Evolutionary conservation across 2,113 vertebrate species (phyloP), one percentile per base, ranked within the genome.

Genomic region (Hippocampus barbouri): DNA sequence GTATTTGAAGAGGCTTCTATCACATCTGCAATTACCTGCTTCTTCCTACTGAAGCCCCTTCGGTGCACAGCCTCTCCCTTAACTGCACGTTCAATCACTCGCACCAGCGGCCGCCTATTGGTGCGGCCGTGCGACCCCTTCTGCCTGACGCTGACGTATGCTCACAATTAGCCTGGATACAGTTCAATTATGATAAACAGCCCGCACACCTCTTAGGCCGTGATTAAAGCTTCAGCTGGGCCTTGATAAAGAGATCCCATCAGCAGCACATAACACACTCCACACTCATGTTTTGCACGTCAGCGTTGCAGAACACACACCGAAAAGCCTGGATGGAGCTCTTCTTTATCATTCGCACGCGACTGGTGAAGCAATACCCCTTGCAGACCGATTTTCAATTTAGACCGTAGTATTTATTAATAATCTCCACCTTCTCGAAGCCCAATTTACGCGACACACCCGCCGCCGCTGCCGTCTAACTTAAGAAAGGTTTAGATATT

Each of bases 151-250:
- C 94, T 95, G 95, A 96, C 94, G 91, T 92, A 97, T 96, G 91
- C 92, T 92, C 76, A 91, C 94, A 93, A 96, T 97, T 96, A 97
- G 94, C 92, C 85, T 81, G 91, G 93, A 94, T 94, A 94, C 93
- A 94, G 94, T 94, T 96, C 93, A 94, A 94, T 96, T 95, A 95
- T 96, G 94, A 96, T 95, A 95, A 95, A 94, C 92, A 94, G 91
- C 91, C 88, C 86, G 92, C 88, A 85, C 93, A 89, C 93, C 95
- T 96, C 93, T 95, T 96, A 96, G 95, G 93, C 92, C 86, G 88
- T 96, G 95, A 97, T 96, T 95, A 96, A 94, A 93, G 93, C 90
- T 90, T 16, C 86, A 87, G 92, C 77, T 83, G 54, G 91, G 93
- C 91, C 91, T 91, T 94, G 95, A 96, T 96, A 94, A 94, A 96